phyloP scores from a whole-genome alignment of 2,113 vertebrate species.

The Mohoua ochrocephala region DNA sequence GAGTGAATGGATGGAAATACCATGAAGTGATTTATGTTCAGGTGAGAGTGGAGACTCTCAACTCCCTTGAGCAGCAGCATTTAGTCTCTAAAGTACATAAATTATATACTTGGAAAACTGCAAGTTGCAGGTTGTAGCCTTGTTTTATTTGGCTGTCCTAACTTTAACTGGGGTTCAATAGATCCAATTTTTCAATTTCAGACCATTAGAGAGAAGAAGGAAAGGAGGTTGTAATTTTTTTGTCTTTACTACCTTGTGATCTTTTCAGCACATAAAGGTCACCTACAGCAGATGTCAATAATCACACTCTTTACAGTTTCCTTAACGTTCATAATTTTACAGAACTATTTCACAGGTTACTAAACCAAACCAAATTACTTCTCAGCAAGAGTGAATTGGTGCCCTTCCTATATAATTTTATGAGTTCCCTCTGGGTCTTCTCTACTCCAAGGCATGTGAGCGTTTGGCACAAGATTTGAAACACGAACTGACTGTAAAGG shows the following conservation, averaged over 20 bases:
- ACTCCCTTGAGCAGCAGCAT: neutral
- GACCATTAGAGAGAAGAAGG: conserved; percentile 35
- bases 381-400: conserved; percentile 57
- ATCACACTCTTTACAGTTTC: conserved; percentile 49
- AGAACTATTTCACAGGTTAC: conserved; percentile 55
- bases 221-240: conserved; percentile 56
- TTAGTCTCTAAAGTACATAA: conserved; percentile 36
- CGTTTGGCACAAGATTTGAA: conserved; percentile 38
- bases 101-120: conserved; percentile 32
- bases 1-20: conserved; percentile 6
- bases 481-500: conserved; percentile 29
- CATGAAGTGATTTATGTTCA: neutral
- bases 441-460: neutral
- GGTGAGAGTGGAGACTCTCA: neutral
- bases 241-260: conserved; percentile 44
- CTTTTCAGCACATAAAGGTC: conserved; percentile 64
- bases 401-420: conserved; percentile 61
- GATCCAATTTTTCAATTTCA: conserved; percentile 41
- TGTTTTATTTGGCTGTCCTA: conserved; percentile 40
- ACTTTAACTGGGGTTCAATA: conserved; percentile 45
- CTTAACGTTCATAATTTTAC: conserved; percentile 63
- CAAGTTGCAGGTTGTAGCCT: conserved; percentile 30
- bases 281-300: conserved; percentile 40
- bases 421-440: conserved; percentile 27
- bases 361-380: conserved; percentile 59